phyloP scores from a whole-genome alignment of 2,113 vertebrate species.

The Lepisosteus osseus region DNA sequence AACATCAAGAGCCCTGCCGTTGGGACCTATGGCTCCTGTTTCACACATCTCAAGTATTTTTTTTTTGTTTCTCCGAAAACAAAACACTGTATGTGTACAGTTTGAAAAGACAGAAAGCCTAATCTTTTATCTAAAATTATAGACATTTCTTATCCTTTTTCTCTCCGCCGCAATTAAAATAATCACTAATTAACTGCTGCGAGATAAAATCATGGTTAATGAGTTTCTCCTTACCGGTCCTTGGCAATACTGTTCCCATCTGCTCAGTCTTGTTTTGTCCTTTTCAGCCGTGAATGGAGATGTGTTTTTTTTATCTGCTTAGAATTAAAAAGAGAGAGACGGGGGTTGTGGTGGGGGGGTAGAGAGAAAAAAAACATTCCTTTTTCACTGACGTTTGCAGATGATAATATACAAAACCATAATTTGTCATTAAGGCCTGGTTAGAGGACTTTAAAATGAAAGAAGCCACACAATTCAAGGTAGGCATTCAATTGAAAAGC shows the following conservation, averaged over 20 bases:
- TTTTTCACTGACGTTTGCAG: conserved; percentile 50
- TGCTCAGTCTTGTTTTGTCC: conserved; percentile 50
- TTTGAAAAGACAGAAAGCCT: neutral
- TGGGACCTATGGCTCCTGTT: neutral
- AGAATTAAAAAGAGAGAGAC: conserved; percentile 36
- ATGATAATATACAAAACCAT: conserved; percentile 18
- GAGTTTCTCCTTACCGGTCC: conserved; percentile 65
- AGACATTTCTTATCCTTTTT: conserved; percentile 61
- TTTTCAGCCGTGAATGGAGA: conserved; percentile 24
- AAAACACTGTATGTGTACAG: too few relatives aligned
- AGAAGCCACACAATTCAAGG: neutral
- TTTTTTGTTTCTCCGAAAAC: neutral
- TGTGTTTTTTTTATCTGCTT: conserved; percentile 42
- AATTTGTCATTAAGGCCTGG: conserved; percentile 10
- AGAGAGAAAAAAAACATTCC: too few relatives aligned
- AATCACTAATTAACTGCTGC: conserved; percentile 62
- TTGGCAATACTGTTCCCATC: conserved; percentile 58
- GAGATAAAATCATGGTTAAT: conserved; percentile 73
- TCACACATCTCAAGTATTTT: neutral
- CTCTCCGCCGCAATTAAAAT: conserved; percentile 66
- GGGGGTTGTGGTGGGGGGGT: too few relatives aligned
- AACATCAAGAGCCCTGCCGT: neutral
- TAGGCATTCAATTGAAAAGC: neutral
- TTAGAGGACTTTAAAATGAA: neutral
- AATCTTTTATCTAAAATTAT: conserved; percentile 68